These are phyloP conservation scores for Enteromius fasciolatus DNA, from an alignment of 2,797 vertebrate species.

Conservation along the genomic window DNA sequence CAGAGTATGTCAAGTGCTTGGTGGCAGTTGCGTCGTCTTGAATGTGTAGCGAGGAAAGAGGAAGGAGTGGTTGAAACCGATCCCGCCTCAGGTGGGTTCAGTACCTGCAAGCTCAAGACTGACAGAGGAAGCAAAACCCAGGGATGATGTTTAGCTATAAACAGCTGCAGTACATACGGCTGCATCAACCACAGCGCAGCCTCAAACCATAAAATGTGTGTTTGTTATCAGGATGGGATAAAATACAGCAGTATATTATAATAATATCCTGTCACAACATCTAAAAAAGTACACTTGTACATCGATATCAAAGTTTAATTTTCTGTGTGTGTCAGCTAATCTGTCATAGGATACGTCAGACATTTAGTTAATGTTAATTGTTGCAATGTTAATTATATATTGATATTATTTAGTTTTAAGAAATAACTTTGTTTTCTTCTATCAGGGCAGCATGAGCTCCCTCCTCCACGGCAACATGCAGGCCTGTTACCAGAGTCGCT, in stretches of 20 bases:
- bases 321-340: neutral
- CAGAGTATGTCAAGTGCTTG: conserved; percentile 32
- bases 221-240: neutral
- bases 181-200: conserved; percentile 22
- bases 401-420: neutral
- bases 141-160: conserved; percentile 11
- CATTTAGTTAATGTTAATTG: neutral
- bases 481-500: conserved; percentile 95
- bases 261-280: neutral
- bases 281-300: neutral
- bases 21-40: conserved; percentile 13
- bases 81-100: conserved; percentile 71
- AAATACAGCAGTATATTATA: neutral
- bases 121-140: conserved; percentile 70
- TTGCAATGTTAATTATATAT: neutral
- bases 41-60: conserved; percentile 56
- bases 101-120: conserved; percentile 55
- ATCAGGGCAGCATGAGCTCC: conserved; percentile 96
- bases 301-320: neutral
- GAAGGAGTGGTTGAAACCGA: conserved; percentile 81
- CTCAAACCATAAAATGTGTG: neutral
- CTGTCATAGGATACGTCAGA: neutral
- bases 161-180: conserved; percentile 11
- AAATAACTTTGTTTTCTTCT: conserved; percentile 47
- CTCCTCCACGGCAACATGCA: conserved; percentile 93